Evolutionary conservation across 2,797 vertebrate species (phyloP), one percentile per base, ranked within the genome.

Genomic region (Pterois miles): DNA sequence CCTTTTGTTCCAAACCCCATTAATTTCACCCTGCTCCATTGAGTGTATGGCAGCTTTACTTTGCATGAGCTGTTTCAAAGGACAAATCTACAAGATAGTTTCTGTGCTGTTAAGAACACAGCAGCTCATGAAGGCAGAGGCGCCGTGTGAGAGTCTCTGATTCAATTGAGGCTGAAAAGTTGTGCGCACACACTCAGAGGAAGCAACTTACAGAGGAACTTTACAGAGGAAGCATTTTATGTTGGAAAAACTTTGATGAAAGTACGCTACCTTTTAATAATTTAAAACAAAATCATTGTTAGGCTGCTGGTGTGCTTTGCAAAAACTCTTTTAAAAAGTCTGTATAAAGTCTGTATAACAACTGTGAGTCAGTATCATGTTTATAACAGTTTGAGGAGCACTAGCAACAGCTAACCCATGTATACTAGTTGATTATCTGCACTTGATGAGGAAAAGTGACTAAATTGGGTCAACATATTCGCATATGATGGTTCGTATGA

Each of bases 1-100:
- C 72, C 83, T 85, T 88, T 92, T 90, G 83, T 88, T 90, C 85
- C 71, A 83, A 81, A 90, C 80, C 85, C 74, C 85, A 86, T 88
- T 89, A 81, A 90, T 88, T 90, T 88, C 53, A 80, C 64, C 65
- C 84, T 22, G 71, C 77, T 86, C 78, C 4, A 34, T 87, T 71
- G 69, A 5, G 73, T 53, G 74, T 64, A 50, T 56, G 80, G 70
- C 53, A n/a, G 66, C 12, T 63, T 65, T 76, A 59, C 77, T 84
- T 58, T 29, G n/a, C 57, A 57, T n/a, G 54, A 71, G 68, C 38
- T 8, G 52, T 78, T 91, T 88, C 60, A 86, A 84, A 83, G 67
- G 78, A 85, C 71, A 85, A 85, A 84, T 83, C 74, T 82, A 38
- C 73, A 13, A 86, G 82, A 86, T 81, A 23, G 70, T 66, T 78